These are phyloP conservation scores for Spisula subtruncata DNA, from an alignment of 2,888 invertebrate species.

Conservation along the genomic window DNA sequence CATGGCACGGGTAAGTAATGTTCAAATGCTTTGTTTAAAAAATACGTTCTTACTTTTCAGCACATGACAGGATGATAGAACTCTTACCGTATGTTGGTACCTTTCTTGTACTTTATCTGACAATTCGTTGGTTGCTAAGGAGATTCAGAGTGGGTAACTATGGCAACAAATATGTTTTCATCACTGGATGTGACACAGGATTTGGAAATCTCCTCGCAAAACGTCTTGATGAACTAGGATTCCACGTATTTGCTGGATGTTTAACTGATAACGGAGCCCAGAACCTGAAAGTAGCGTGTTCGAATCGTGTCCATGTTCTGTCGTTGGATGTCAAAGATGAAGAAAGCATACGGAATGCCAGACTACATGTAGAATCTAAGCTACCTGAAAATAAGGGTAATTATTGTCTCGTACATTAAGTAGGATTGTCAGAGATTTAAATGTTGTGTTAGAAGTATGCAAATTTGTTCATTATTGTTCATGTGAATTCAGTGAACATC, in stretches of 20 bases:
- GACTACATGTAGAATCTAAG: constrained; percentile 55
- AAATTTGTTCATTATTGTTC: too few relatives aligned
- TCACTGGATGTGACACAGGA: constrained; percentile 82
- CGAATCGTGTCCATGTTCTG: constrained; percentile 62
- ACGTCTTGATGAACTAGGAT: constrained; percentile 74
- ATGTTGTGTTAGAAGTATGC: too few relatives aligned
- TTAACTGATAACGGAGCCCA: constrained; percentile 70
- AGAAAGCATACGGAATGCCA: constrained; percentile 68
- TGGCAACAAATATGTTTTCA: constrained; percentile 73
- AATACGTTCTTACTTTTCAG: not conserved
- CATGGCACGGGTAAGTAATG: too few relatives aligned
- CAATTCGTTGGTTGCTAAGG: constrained; percentile 55
- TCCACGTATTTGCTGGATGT: constrained; percentile 77
- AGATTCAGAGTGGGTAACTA: constrained; percentile 62
- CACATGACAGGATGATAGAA: not conserved
- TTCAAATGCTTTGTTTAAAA: too few relatives aligned
- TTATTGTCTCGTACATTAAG: not conserved
- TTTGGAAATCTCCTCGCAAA: constrained; percentile 78
- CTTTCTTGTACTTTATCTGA: not conserved
- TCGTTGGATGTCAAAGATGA: constrained; percentile 74
- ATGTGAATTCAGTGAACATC: too few relatives aligned
- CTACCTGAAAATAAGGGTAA: constrained; percentile 75
- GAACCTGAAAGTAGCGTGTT: constrained; percentile 64
- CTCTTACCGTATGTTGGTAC: not conserved
- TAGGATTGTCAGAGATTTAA: too few relatives aligned